Evolutionary conservation across 2,113 vertebrate genomes (phyloP), one percentile per base, ranked within the genome.

Genomic region (Steatornis caripensis): DNA sequence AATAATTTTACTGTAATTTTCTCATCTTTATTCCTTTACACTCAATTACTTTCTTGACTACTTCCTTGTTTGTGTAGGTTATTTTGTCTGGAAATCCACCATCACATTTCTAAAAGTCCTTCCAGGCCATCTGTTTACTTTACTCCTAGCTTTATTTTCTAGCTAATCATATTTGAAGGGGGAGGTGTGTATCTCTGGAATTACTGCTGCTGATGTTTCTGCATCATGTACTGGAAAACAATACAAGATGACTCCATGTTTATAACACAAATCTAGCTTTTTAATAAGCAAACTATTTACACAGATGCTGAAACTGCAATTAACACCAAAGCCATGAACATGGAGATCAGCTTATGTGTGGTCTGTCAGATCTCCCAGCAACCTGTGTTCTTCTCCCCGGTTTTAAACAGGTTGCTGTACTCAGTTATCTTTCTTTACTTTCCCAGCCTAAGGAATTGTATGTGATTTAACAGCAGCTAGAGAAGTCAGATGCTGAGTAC

Each of bases 361-460:
- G 61, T 79, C 66, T 76, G 87, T 85, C 51, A 74, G 53, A 41
- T 66, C 43, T 64, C 43, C 29, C 43, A 71, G 70, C 36, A 90
- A 83, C 24, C 45, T 36, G 6, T 48, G 34, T 48, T 85, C 34
- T 85, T 92, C 60, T 32, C 55, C 69, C 30, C 32, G 34, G 45
- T 69, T 87, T 87, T 62, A 76, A 34, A 45, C 16, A 88, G 70
- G 69, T n/a, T 88, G 61, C 66, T 86, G 26, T 51, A 60, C 27
- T 79, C 39, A 8, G 41, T 79, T 94, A 72, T 68, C 39, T 87
- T 91, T 85, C 89, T 94, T 95, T 95, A 87, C 48, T 81, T 96
- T 82, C 32, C 16, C 66, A 94, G 60, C 49, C 84, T 75, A 68
- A 89, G 81, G 81, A 94, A 94, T 37, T 68, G 57, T 61, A 79